Percentiles rank a stretch among this genome's conserved stretches.
Evolutionary conservation across 2,888 invertebrate species (phyloP).

Genomic region (Gandaritis pyraliata): DNA sequence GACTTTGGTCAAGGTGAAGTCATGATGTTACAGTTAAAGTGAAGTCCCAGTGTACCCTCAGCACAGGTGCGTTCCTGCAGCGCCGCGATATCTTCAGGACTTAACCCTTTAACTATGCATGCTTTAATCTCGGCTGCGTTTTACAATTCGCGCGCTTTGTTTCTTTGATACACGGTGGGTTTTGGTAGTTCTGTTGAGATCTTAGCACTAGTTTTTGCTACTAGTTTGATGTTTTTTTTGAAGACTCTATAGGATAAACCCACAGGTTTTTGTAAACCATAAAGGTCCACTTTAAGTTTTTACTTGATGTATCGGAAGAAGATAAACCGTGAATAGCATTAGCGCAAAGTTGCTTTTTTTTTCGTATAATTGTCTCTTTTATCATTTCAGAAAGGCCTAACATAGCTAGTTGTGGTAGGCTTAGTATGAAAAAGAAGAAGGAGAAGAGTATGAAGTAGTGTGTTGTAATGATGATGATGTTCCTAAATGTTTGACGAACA

Average conservation of each 20-base stretch:
- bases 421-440: too few species aligned
- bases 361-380: too few species aligned
- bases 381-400: too few species aligned
- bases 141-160: conserved; percentile 44
- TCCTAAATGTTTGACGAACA: neutral
- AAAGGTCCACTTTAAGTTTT: too few species aligned
- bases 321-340: too few species aligned
- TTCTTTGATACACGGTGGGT: conserved; percentile 41
- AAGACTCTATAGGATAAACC: neutral
- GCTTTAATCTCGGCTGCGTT: conserved; percentile 59
- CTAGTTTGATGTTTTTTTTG: neutral
- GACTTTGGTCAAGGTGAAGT: too few species aligned
- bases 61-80: conserved; percentile 29
- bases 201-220: neutral
- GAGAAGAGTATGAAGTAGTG: too few species aligned
- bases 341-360: too few species aligned
- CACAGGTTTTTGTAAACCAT: too few species aligned
- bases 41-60: conserved; percentile 14
- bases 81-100: conserved; percentile 46
- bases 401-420: too few species aligned
- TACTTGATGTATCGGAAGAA: too few species aligned
- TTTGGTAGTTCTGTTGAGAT: conserved; percentile 20
- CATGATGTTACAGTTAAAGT: too few species aligned
- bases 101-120: conserved; percentile 65
- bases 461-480: neutral